Conservation (phyloP, 2,797 vertebrate genomes). For the Graptemys geographica region DNA sequence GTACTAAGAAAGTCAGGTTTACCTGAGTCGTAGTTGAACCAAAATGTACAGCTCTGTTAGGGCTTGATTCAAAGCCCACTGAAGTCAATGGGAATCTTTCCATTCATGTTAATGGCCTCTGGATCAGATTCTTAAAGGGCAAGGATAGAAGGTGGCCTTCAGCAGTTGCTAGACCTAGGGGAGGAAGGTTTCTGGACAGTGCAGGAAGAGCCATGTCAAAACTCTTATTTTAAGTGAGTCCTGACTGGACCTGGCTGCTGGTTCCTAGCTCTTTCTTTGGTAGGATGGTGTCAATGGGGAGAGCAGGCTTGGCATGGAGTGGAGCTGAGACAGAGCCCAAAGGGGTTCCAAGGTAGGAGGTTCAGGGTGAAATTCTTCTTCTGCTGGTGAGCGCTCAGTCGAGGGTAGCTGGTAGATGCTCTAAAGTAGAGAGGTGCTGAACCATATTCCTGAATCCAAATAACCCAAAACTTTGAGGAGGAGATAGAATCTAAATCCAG, state of each 20-base stretch:
- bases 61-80: not conserved
- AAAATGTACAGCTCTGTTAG: not conserved
- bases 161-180: not conserved
- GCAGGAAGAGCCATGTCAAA: not conserved
- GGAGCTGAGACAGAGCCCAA: not conserved
- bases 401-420: not conserved
- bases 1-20: not conserved
- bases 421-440: not conserved
- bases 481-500: not conserved
- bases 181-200: accelerated
- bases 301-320: not conserved
- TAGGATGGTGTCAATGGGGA: not conserved
- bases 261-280: not conserved
- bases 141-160: not conserved
- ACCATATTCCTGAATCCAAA: not conserved
- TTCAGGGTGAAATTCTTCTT: not conserved
- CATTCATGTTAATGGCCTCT: conserved; percentile 6
- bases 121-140: not conserved
- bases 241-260: not conserved
- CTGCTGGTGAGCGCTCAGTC: not conserved
- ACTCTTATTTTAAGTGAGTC: not conserved
- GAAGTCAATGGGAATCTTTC: not conserved
- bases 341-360: not conserved
- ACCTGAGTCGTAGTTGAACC: not conserved
- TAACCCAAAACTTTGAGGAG: accelerated